Conservation (phyloP, 2,113 vertebrate species). For the Baryphthengus martii region DNA sequence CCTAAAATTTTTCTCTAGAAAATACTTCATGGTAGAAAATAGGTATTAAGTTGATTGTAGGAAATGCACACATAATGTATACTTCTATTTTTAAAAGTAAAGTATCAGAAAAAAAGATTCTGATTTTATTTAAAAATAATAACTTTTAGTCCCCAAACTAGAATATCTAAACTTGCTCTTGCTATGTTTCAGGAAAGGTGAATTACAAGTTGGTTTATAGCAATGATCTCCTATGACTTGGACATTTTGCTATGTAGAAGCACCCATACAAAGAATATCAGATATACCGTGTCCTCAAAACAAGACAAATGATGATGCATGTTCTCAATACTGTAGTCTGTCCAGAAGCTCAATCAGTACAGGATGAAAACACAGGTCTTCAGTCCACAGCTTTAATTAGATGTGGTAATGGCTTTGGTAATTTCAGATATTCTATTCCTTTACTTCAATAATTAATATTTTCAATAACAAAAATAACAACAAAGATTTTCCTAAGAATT, state of each 20-base stretch:
- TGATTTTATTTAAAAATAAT: background rate
- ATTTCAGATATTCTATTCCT: background rate
- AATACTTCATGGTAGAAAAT: background rate
- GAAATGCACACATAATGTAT: background rate
- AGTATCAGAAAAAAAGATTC: background rate
- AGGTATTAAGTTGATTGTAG: background rate
- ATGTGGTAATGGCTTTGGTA: background rate
- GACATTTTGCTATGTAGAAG: background rate
- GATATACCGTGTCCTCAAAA: rapidly evolving
- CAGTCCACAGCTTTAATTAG: background rate
- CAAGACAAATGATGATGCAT: background rate
- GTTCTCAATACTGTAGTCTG: background rate
- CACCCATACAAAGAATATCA: background rate
- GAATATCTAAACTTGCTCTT: background rate
- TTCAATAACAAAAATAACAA: background rate
- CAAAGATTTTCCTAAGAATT: background rate
- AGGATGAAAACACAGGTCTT: background rate
- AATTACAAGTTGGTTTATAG: background rate
- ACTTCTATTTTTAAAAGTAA: background rate
- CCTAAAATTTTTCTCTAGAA: background rate
- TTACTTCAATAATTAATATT: background rate
- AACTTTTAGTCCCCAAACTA: background rate
- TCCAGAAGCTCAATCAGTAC: background rate
- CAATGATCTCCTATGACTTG: background rate
- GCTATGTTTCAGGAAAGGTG: background rate